Evolutionary conservation across 2,888 invertebrate genomes (phyloP), one percentile per base, ranked within the genome.

Genomic region (Cheilosia impressa): DNA sequence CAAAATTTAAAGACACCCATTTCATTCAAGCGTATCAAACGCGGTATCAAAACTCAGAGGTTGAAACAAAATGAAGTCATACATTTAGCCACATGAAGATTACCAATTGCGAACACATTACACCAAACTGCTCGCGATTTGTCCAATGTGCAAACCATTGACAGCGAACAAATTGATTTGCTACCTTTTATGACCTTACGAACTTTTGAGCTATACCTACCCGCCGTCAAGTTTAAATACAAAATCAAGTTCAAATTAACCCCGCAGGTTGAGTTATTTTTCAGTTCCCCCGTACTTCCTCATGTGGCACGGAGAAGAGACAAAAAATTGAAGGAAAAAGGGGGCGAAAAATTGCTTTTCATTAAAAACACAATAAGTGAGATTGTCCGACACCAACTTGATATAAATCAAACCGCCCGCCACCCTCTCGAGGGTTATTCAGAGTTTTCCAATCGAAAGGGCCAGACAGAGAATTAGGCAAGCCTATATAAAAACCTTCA

Each of bases 381-480:
- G 71, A 50, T 34, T 45, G 43, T 17, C 50, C 58, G 17, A 24
- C 58, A 50, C 24, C 50, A 58, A 58, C 41, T 52, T 19, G 24
- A 41, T 41, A 58, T 58, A 41, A 71, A 71, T 71, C 71, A 60
- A 50, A 27, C 58, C n/a, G 38, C 58, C 58, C n/a, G 38, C 58
- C 55, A 22, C 45, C 55, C 50, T 31, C 58, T 17, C 19, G n/a
- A 10, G 15, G 58, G 58, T 50, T 50, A 58, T 38, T 38, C 27
- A 4, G 45, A 31, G 69, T 27, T 43, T 53, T 10, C 15, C 4
- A 27, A 24, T 71, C 47, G 19, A 45, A 50, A 50, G 47, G 47
- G 17, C 60, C 60, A 60, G 24, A 52, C 58, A 50, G 41, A 17
- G 9, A 52, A 60, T 22, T 19, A 65, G 34, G n/a, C 1, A 27